A percentile compares a stretch with the other conserved stretches of the same genome.
Evolutionary conservation across 1,140 invertebrate species (phyloP).

Genomic region (Pogonus chalceus): DNA sequence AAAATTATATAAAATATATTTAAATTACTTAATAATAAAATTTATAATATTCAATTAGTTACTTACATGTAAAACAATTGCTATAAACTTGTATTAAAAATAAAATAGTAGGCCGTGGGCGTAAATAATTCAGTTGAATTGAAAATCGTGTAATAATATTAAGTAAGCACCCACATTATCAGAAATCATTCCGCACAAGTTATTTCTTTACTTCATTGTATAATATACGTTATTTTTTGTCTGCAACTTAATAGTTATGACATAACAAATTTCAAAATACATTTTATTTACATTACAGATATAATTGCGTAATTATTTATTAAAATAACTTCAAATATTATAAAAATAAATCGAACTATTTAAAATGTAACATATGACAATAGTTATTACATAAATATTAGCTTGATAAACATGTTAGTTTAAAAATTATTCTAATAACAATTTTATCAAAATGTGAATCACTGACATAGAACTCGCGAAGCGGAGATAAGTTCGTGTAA

Average conservation of each 20-base stretch:
- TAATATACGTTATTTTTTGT: not conserved
- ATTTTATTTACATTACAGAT: not conserved
- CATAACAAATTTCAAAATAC: not conserved
- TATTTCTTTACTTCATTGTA: not conserved
- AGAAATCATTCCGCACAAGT: no score
- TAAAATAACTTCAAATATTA: not conserved
- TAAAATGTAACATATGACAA: not conserved
- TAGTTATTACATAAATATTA: not conserved
- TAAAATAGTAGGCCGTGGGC: no score
- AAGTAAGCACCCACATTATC: no score
- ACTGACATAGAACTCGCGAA: not conserved
- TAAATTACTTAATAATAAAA: no score
- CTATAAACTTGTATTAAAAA: no score
- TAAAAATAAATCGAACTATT: not conserved
- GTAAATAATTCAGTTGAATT: no score
- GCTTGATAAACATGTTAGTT: not conserved
- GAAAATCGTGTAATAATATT: no score
- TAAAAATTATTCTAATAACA: not conserved
- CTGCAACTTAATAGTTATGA: not conserved
- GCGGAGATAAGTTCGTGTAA: no score
- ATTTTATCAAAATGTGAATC: slow-evolving; percentile 4
- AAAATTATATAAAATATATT: no score
- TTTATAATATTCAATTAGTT: no score
- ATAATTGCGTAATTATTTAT: not conserved
- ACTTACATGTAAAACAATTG: no score